Evolutionary conservation across 2,888 invertebrate species (phyloP).

Genomic region (Trissoscelio sp.): DNA sequence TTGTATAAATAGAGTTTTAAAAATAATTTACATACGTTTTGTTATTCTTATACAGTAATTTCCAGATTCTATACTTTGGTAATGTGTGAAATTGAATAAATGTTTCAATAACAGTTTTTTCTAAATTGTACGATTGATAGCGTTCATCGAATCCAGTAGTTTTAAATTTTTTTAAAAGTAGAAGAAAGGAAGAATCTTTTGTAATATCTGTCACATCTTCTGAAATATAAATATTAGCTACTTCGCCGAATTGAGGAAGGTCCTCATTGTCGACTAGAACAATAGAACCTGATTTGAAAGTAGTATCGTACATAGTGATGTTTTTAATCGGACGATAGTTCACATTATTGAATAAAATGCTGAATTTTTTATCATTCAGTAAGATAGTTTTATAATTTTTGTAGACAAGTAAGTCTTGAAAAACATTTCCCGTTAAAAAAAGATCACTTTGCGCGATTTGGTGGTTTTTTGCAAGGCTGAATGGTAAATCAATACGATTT

Average conservation of each 20-base stretch:
- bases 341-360: background rate
- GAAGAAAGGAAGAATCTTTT: background rate
- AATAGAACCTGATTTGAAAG: background rate
- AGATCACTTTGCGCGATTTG: conserved; percentile 43
- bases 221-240: background rate
- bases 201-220: background rate
- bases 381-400: background rate
- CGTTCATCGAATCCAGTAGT: background rate
- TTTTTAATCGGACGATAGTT: background rate
- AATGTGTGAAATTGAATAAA: background rate
- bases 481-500: conserved; percentile 22
- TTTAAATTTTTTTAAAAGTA: background rate
- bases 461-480: conserved; percentile 33
- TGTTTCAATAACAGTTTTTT: background rate
- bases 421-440: conserved; percentile 8
- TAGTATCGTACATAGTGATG: background rate
- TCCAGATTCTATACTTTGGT: background rate
- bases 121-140: background rate
- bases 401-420: background rate
- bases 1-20: background rate
- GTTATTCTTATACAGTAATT: background rate
- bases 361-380: background rate
- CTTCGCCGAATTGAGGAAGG: background rate
- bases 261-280: background rate
- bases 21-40: background rate